Evolutionary conservation across 2,113 vertebrate genomes (phyloP).

Genomic region (Ageneiosus marmoratus): DNA sequence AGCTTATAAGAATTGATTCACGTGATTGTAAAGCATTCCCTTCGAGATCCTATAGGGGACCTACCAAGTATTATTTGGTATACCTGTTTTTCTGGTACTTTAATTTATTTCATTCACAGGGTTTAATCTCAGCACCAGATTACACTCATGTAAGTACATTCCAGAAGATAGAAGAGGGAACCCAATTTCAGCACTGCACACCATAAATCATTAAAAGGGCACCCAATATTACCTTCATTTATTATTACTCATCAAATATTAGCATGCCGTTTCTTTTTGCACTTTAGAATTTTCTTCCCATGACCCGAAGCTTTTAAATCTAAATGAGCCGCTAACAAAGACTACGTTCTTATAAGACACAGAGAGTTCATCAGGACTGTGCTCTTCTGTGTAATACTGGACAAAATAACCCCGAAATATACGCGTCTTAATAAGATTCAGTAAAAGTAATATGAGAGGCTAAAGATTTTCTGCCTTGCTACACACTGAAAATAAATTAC

Average conservation of each 20-base stretch:
- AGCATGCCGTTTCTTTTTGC: too few relatives aligned
- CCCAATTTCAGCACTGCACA: too few relatives aligned
- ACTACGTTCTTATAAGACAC: background rate
- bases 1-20: too few relatives aligned
- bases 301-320: background rate
- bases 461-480: constrained; percentile 14
- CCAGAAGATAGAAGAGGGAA: background rate
- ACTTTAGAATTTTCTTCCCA: constrained; percentile 18
- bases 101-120: background rate
- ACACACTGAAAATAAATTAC: background rate
- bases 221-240: background rate
- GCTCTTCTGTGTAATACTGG: constrained; percentile 1
- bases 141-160: background rate
- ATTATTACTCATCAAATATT: constrained; percentile 15
- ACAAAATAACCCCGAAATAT: constrained; percentile 13
- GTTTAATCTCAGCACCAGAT: background rate
- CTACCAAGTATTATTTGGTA: too few relatives aligned
- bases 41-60: too few relatives aligned
- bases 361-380: constrained; percentile 4
- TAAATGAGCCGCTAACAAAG: constrained; percentile 10
- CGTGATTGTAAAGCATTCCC: too few relatives aligned
- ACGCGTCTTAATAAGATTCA: constrained; percentile 2
- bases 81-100: too few relatives aligned
- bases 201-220: constrained; percentile 21
- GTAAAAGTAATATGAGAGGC: background rate